phyloP scores from a whole-genome alignment of 2,888 invertebrate species.

The Papilio gigon region DNA sequence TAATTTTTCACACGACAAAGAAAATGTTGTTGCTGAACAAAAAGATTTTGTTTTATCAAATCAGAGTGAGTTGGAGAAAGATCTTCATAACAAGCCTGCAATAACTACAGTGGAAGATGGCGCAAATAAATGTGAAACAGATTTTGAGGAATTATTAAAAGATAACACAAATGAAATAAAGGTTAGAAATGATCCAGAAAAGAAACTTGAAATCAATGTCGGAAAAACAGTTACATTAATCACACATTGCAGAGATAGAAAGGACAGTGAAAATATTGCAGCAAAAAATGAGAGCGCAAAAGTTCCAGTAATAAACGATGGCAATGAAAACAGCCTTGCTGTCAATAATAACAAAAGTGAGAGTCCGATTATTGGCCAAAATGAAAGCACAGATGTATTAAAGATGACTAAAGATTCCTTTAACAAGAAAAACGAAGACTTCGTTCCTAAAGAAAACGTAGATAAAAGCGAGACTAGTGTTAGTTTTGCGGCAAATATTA shows the following conservation, averaged over 20 bases:
- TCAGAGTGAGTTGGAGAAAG: slow-evolving; percentile 27
- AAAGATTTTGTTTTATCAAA: slow-evolving; percentile 20
- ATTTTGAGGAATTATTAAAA: slow-evolving; percentile 78
- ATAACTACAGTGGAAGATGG: slow-evolving; percentile 49
- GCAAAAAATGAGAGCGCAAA: slow-evolving; percentile 45
- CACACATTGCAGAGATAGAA: slow-evolving; percentile 52
- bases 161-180: slow-evolving; percentile 79
- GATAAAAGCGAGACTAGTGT: slow-evolving; percentile 12
- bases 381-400: neutral
- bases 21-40: slow-evolving; percentile 37
- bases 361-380: neutral
- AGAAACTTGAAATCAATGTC: slow-evolving; percentile 72
- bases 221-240: slow-evolving; percentile 66
- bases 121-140: slow-evolving; percentile 70
- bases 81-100: slow-evolving; percentile 48
- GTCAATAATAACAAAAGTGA: slow-evolving; percentile 22
- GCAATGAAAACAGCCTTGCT: neutral
- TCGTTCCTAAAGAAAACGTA: neutral
- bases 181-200: slow-evolving; percentile 70
- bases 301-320: slow-evolving; percentile 38
- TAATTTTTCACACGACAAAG: slow-evolving; percentile 39
- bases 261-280: slow-evolving; percentile 45
- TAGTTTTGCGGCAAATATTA: neutral
- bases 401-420: slow-evolving; percentile 19
- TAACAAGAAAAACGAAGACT: slow-evolving; percentile 16